A percentile compares a stretch with the other conserved stretches of the same genome.
Conservation (phyloP, 2,888 invertebrate genomes). For the Clivina fossor region DNA sequence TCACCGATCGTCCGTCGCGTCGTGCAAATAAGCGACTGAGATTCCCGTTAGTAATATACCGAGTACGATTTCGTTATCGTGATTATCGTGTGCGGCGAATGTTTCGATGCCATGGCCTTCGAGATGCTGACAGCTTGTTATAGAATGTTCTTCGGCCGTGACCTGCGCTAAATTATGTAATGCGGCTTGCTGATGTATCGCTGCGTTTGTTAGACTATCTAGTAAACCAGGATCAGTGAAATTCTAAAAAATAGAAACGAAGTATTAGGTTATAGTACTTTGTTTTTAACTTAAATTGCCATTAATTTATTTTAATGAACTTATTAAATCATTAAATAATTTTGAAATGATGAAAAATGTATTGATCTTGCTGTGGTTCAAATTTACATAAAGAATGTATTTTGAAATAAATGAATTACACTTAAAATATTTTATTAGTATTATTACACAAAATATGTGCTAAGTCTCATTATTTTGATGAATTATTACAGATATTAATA, state of each 20-base stretch:
- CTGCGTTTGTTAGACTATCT: conserved; percentile 77
- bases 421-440: no score
- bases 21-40: conserved; percentile 69
- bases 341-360: no score
- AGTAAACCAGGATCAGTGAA: conserved; percentile 64
- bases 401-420: no score
- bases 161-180: conserved; percentile 74
- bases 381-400: no score
- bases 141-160: conserved; percentile 90
- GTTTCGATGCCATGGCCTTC: conserved; percentile 96
- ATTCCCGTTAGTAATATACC: conserved; percentile 90
- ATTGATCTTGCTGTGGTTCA: no score
- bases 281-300: not conserved
- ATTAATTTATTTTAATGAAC: no score
- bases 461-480: no score
- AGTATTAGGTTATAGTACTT: conserved; percentile 2
- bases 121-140: conserved; percentile 89
- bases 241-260: conserved; percentile 44
- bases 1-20: conserved; percentile 49
- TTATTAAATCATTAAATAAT: no score
- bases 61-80: conserved; percentile 77
- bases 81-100: conserved; percentile 82
- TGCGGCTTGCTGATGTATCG: conserved; percentile 72
- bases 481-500: no score
- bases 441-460: no score